These are phyloP conservation scores for Heterotis niloticus DNA, from an alignment of 2,113 vertebrate genomes.

Conservation along the genomic window DNA sequence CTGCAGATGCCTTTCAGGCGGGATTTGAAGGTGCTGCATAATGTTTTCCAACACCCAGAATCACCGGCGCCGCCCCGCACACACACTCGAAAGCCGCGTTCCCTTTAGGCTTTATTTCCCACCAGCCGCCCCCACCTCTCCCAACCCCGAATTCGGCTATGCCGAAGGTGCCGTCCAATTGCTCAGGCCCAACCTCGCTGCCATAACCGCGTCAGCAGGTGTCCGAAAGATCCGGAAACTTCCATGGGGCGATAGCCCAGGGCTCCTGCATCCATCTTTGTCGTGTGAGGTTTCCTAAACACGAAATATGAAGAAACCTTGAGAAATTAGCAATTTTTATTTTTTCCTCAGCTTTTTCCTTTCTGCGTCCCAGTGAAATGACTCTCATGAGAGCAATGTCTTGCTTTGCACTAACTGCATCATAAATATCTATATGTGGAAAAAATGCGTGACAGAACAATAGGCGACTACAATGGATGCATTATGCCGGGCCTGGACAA, in stretches of 20 bases:
- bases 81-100: neutral
- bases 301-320: neutral
- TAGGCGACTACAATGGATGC: no score
- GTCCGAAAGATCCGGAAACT: neutral
- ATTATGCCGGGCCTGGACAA: neutral
- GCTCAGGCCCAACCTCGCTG: neutral
- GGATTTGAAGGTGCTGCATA: conserved; percentile 3
- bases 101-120: neutral
- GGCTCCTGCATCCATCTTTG: neutral
- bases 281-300: neutral
- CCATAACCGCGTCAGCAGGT: neutral
- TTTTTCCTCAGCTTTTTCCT: neutral
- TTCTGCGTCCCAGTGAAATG: neutral
- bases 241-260: neutral
- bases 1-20: conserved; percentile 2
- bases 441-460: neutral
- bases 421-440: neutral
- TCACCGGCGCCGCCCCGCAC: no score
- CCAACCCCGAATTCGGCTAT: neutral
- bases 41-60: conserved; percentile 20
- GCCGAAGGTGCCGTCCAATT: neutral
- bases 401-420: no score
- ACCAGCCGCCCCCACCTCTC: neutral
- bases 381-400: neutral
- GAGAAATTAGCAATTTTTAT: neutral